A percentile compares a stretch with the other conserved stretches of the same genome.
Evolutionary conservation across 2,113 vertebrate species (phyloP).

Genomic region (Ondatra zibethicus): DNA sequence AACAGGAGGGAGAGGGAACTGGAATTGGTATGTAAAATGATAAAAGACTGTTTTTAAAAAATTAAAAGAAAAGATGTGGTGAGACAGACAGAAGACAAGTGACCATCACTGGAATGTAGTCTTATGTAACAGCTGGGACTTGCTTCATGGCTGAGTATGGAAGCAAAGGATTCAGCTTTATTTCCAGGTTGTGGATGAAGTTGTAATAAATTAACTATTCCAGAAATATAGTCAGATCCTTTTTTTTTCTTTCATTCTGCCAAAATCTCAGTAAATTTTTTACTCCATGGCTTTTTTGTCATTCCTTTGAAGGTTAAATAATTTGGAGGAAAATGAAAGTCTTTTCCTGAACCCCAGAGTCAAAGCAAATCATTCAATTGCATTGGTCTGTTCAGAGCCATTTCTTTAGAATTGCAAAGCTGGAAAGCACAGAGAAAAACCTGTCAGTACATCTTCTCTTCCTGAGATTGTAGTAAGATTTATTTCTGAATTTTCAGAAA

Average conservation of each 20-base stretch:
- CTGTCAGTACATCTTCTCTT: background rate
- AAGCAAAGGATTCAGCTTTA: background rate
- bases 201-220: background rate
- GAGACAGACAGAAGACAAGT: background rate
- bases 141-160: background rate
- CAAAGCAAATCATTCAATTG: background rate
- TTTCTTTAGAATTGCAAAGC: background rate
- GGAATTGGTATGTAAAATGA: no score
- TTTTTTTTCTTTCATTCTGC: background rate
- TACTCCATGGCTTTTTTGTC: background rate
- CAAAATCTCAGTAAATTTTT: background rate
- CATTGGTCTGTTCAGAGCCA: background rate
- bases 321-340: slow-evolving; percentile 21
- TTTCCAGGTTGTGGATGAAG: background rate
- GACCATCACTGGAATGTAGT: background rate
- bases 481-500: slow-evolving; percentile 46
- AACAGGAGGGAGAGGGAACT: no score
- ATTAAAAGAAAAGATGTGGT: background rate
- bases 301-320: slow-evolving; percentile 6
- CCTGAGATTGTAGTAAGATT: background rate
- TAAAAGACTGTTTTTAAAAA: no score
- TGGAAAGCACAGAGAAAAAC: background rate
- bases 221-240: background rate
- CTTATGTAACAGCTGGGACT: background rate
- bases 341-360: background rate